A percentile compares a stretch with the other conserved stretches of the same genome.
These are phyloP conservation scores for Caenorhabditis drosophilae DNA, from an alignment of 2,888 invertebrate genomes.

Conservation along the genomic window DNA sequence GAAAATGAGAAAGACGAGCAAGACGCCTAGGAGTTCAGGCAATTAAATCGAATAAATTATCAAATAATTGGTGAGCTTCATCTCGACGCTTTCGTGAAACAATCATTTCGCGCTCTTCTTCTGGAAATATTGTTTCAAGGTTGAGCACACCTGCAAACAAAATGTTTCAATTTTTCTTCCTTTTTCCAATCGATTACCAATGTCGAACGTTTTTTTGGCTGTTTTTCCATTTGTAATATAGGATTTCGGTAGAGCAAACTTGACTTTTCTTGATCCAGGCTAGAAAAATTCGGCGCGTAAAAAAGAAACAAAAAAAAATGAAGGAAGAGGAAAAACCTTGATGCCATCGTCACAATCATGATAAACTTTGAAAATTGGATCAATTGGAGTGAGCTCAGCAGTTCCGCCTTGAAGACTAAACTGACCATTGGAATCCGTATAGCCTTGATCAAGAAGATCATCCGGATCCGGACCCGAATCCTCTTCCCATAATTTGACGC, in stretches of 20 bases:
- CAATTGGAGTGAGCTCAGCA: constrained; percentile 52
- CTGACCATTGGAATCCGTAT: constrained; percentile 45
- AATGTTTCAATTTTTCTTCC: too few relatives aligned
- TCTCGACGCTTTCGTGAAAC: constrained; percentile 7
- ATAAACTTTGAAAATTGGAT: constrained; percentile 50
- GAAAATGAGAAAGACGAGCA: too few relatives aligned
- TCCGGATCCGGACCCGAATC: constrained; percentile 51
- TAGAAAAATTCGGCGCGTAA: constrained; percentile 11
- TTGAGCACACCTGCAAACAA: too few relatives aligned
- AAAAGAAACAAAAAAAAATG: too few relatives aligned
- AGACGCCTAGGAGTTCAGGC: too few relatives aligned
- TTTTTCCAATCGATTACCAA: too few relatives aligned
- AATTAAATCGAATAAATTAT: too few relatives aligned
- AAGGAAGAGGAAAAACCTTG: constrained; percentile 15
- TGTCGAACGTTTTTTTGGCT: constrained; percentile 13
- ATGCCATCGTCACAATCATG: constrained; percentile 54
- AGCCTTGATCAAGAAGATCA: constrained; percentile 48
- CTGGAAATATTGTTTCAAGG: constrained; percentile 35
- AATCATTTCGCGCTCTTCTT: constrained; percentile 36
- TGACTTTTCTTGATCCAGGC: constrained; percentile 36
- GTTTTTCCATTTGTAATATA: constrained; percentile 34
- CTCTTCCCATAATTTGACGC: constrained; percentile 53
- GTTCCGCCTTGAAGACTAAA: constrained; percentile 41
- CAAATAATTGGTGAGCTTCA: too few relatives aligned
- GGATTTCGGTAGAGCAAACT: constrained; percentile 34